Percentiles rank a stretch among this genome's conserved stretches.
Conservation (phyloP, 2,113 vertebrate genomes). For the Sitta europaea region DNA sequence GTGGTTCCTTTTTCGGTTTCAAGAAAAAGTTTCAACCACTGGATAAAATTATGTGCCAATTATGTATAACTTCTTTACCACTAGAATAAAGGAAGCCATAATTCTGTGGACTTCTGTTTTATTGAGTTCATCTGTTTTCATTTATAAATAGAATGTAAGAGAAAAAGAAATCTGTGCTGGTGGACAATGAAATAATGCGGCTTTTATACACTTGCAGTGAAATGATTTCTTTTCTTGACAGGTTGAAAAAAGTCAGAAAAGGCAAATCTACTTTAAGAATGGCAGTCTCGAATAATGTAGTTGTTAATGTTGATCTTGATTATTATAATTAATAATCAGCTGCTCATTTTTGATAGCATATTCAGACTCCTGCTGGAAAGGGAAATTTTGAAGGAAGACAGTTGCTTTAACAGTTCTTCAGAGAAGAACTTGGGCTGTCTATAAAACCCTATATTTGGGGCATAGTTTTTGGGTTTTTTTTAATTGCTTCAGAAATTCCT, state of each 20-base stretch:
- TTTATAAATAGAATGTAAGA: constrained; percentile 65
- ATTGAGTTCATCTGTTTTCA: constrained; percentile 76
- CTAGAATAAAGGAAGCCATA: constrained; percentile 71
- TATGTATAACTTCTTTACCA: constrained; percentile 66
- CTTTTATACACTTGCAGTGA: constrained; percentile 31
- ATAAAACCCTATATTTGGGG: neutral
- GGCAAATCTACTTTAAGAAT: neutral
- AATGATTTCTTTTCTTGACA: constrained; percentile 7
- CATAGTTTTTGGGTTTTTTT: neutral
- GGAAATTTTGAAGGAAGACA: neutral
- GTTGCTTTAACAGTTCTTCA: neutral
- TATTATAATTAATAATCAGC: neutral
- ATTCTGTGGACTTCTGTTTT: constrained; percentile 62
- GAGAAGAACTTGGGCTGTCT: neutral
- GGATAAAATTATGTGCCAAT: constrained; percentile 73
- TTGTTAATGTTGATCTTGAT: neutral
- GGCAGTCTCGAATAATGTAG: neutral
- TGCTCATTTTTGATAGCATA: neutral
- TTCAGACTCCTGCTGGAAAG: neutral
- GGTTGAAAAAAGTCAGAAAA: constrained; percentile 8
- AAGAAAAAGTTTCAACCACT: constrained; percentile 57
- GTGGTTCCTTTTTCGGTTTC: constrained; percentile 55
- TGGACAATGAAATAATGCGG: constrained; percentile 51
- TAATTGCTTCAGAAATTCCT: neutral
- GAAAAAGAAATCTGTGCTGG: constrained; percentile 28